These are phyloP conservation scores for Haliclystus octoradiatus DNA, from an alignment of 30 jellyfish, hydroid and myxozoan species.

Conservation along the genomic window DNA sequence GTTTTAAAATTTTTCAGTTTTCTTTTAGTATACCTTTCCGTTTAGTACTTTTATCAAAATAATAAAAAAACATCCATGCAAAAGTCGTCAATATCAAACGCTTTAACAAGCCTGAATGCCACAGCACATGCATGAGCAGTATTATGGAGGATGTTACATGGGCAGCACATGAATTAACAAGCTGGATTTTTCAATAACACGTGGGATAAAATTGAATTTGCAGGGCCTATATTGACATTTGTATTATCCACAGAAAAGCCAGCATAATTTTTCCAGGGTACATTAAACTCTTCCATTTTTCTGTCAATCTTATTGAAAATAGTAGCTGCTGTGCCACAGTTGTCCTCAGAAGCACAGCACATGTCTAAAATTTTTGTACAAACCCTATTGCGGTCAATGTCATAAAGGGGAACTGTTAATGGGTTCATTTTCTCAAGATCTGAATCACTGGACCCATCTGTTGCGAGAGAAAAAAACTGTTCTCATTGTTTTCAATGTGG, in stretches of 20 bases:
- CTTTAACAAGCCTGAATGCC: constrained; percentile 1
- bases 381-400: background rate
- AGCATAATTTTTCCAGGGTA: constrained; percentile 19
- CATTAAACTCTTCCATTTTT: background rate
- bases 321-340: background rate
- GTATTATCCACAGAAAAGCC: constrained; percentile 16
- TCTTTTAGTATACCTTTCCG: constrained; percentile 13
- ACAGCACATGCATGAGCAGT: constrained; percentile 4
- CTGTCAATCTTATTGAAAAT: background rate
- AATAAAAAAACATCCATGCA: background rate
- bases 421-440: constrained; percentile 7
- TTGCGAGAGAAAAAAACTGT: constrained; percentile 19
- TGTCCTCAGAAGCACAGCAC: constrained; percentile 8
- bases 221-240: constrained; percentile 26
- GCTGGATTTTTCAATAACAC: too few relatives aligned
- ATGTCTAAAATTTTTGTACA: constrained; percentile 2
- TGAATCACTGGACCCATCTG: constrained; percentile 45
- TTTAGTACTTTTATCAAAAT: constrained; percentile 21
- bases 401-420: background rate
- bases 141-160: constrained; percentile 13
- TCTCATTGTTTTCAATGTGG: background rate
- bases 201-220: constrained; percentile 36
- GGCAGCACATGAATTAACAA: too few relatives aligned
- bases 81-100: background rate
- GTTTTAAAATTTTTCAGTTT: constrained; percentile 6